Percentiles rank a stretch among this genome's conserved stretches.
phyloP scores from a whole-genome alignment of 2,888 invertebrate genomes.

The Nephrotoma flavescens region DNA sequence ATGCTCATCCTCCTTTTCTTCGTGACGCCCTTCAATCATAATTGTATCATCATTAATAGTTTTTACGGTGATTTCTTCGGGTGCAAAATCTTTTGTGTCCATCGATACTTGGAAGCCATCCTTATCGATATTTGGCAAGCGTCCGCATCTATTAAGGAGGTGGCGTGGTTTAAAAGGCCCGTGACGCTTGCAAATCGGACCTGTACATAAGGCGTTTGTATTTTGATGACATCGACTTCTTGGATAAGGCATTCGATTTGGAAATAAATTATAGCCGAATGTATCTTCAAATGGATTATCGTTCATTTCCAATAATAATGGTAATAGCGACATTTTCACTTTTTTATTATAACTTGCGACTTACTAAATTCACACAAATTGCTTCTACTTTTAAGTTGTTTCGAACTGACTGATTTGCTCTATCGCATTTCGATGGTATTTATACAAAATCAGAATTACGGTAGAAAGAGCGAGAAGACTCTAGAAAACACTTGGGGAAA shows the following conservation, averaged over 20 bases:
- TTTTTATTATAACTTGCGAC: background rate
- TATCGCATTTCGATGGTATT: conserved; percentile 11
- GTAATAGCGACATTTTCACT: background rate
- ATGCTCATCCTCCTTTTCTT: conserved; percentile 43
- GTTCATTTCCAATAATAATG: background rate
- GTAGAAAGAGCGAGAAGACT: background rate
- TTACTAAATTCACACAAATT: background rate
- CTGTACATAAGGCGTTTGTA: background rate
- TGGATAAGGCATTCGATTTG: background rate
- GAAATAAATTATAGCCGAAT: background rate
- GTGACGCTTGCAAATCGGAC: background rate
- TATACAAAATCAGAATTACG: background rate
- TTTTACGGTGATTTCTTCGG: conserved; percentile 55
- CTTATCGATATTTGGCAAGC: conserved; percentile 34
- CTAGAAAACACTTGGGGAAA: background rate
- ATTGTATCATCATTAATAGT: conserved; percentile 48
- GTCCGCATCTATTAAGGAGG: background rate
- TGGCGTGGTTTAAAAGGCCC: background rate
- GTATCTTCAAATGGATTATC: background rate
- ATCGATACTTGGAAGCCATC: conserved; percentile 54
- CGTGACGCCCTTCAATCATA: conserved; percentile 54
- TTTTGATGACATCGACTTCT: background rate
- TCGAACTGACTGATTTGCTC: conserved; percentile 18
- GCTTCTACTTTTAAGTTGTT: background rate
- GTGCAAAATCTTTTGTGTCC: conserved; percentile 54